These are phyloP conservation scores for Apistogramma diplotaenia DNA, from an alignment of 2,113 vertebrate genomes.

Conservation along the genomic window DNA sequence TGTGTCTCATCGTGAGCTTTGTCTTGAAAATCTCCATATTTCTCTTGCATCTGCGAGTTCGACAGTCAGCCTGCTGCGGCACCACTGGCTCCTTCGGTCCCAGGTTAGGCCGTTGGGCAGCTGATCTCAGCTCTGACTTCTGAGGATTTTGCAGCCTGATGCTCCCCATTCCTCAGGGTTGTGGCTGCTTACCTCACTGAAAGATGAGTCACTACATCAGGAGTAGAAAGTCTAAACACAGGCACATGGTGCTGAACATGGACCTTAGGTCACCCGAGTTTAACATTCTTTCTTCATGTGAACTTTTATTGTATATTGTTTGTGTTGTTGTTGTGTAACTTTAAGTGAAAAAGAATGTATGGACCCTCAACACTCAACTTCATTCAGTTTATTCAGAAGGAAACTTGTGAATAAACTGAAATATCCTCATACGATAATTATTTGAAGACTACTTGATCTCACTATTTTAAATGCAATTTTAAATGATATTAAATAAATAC, in stretches of 20 bases:
- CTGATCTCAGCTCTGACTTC: background rate
- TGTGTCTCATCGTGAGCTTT: background rate
- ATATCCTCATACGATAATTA: no score
- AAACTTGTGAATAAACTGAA: no score
- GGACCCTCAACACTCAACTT: no score
- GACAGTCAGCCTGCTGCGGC: background rate
- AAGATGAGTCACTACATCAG: constrained; percentile 20
- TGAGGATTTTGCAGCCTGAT: background rate
- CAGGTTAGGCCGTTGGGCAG: background rate
- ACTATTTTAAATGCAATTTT: no score
- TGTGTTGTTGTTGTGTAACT: no score
- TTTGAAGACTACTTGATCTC: no score
- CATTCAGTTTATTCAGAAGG: no score
- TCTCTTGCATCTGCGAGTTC: background rate
- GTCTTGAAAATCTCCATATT: background rate
- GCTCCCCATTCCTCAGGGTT: background rate
- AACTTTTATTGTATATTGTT: no score
- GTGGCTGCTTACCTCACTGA: background rate
- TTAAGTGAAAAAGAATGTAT: no score
- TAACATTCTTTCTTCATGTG: background rate
- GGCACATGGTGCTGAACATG: background rate
- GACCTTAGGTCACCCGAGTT: background rate
- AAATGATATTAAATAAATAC: no score
- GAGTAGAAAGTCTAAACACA: background rate
- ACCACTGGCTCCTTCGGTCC: background rate